phyloP scores from a whole-genome alignment of 2,888 invertebrate species.

The Dasypogon diadema region DNA sequence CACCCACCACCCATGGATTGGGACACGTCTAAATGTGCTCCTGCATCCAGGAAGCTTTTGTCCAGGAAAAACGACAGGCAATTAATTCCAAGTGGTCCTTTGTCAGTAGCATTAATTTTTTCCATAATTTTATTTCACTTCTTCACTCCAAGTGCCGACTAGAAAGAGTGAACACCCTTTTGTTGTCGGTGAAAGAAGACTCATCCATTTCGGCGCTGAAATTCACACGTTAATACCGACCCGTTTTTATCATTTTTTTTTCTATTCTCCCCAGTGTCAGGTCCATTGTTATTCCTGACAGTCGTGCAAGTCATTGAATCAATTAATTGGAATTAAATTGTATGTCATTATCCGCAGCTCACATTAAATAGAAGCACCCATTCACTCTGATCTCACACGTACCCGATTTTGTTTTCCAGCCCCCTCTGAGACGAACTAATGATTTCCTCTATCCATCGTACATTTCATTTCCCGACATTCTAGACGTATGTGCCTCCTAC shows the following conservation, averaged over 20 bases:
- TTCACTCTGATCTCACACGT: conserved; percentile 10
- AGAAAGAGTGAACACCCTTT: neutral
- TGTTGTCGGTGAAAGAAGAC: neutral
- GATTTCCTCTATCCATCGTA: conserved; percentile 20
- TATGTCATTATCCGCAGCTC: conserved; percentile 55
- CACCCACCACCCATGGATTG: neutral
- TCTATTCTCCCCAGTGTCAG: conserved; percentile 15
- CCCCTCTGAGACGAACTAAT: conserved; percentile 23
- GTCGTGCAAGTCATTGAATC: conserved; percentile 58
- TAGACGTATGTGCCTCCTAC: conserved; percentile 22
- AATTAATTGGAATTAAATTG: conserved; percentile 60
- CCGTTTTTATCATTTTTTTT: conserved; percentile 16
- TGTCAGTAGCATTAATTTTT: conserved; percentile 59
- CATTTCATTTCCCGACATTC: conserved; percentile 15
- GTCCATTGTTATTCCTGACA: conserved; percentile 53
- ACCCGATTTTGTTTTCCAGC: neutral
- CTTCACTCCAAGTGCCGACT: neutral
- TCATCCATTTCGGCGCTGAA: conserved; percentile 24
- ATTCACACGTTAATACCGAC: conserved; percentile 42
- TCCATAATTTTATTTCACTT: conserved; percentile 52
- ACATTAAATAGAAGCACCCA: conserved; percentile 41
- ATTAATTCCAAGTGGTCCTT: conserved; percentile 60
- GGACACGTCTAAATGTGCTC: neutral
- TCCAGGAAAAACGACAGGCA: conserved; percentile 59
- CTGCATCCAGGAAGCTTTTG: conserved; percentile 17